A percentile compares a stretch with the other conserved stretches of the same genome.
Conservation (phyloP, 2,797 vertebrate species). For the Enteromius radiatus region DNA sequence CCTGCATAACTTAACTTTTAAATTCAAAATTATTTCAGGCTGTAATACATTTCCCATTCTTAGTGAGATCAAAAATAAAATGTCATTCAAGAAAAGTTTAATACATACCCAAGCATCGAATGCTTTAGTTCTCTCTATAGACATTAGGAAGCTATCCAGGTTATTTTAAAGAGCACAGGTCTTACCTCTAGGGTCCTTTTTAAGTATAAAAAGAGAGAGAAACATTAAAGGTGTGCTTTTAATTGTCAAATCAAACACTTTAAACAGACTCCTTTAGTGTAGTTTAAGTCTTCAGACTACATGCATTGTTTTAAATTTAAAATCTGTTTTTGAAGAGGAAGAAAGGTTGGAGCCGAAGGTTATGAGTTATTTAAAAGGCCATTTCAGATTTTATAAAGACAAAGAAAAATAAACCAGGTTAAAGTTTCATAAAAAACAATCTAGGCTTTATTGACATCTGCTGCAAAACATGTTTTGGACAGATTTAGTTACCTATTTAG, state of each 20-base stretch:
- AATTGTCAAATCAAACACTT: constrained; percentile 79
- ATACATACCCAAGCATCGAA: constrained; percentile 87
- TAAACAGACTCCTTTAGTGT: constrained; percentile 79
- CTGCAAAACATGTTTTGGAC: constrained; percentile 97
- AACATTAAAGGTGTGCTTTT: constrained; percentile 86
- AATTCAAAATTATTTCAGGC: constrained; percentile 91
- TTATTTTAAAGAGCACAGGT: constrained; percentile 84
- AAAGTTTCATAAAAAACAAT: constrained; percentile 98
- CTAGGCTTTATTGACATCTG: constrained; percentile 99
- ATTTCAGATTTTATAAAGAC: constrained; percentile 87
- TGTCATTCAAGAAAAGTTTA: constrained; percentile 83
- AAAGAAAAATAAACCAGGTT: constrained; percentile 96
- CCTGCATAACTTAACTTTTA: constrained; percentile 90
- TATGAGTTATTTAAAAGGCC: constrained; percentile 85
- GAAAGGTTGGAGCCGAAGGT: constrained; percentile 84
- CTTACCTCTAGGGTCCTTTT: constrained; percentile 90
- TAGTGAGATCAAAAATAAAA: constrained; percentile 84
- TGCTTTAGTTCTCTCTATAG: constrained; percentile 83
- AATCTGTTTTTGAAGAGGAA: constrained; percentile 79
- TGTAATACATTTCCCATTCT: constrained; percentile 81
- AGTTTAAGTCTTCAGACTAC: constrained; percentile 80
- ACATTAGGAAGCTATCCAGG: constrained; percentile 86
- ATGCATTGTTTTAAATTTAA: constrained; percentile 87
- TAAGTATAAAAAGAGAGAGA: constrained; percentile 88
- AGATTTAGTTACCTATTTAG: constrained; percentile 99